These are phyloP conservation scores for Drosophila paranaensis DNA, from an alignment of 2,888 invertebrate species.

Conservation along the genomic window DNA sequence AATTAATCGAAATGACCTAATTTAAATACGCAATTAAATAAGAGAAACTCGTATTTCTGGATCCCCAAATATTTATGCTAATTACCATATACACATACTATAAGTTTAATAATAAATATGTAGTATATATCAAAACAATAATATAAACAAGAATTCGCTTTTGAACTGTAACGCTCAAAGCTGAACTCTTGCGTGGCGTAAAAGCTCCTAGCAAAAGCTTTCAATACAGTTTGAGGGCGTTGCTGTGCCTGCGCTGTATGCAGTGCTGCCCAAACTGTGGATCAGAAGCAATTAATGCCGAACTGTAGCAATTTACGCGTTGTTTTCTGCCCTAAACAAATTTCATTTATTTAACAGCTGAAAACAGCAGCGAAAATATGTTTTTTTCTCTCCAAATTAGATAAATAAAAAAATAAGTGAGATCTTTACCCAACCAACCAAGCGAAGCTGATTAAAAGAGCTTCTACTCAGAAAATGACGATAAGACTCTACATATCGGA, in stretches of 20 bases:
- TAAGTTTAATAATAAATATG: neutral
- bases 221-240: conserved; percentile 10
- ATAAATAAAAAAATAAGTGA: no score
- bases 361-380: neutral
- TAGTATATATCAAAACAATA: no score
- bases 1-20: conserved; percentile 7
- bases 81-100: neutral
- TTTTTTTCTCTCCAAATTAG: neutral
- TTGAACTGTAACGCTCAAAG: conserved; percentile 27
- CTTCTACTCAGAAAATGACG: neutral
- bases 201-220: conserved; percentile 47
- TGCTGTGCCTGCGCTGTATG: neutral
- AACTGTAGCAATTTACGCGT: conserved; percentile 17
- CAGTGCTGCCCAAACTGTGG: conserved; percentile 20
- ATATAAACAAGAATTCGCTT: neutral
- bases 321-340: neutral
- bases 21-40: neutral
- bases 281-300: neutral
- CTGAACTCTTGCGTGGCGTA: conserved; percentile 5
- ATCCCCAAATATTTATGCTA: neutral
- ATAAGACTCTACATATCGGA: neutral
- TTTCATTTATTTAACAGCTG: neutral
- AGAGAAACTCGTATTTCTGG: neutral
- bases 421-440: neutral
- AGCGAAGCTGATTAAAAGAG: neutral